Evolutionary conservation across 2,797 vertebrate genomes (phyloP).

Genomic region (Trachurus trachurus): DNA sequence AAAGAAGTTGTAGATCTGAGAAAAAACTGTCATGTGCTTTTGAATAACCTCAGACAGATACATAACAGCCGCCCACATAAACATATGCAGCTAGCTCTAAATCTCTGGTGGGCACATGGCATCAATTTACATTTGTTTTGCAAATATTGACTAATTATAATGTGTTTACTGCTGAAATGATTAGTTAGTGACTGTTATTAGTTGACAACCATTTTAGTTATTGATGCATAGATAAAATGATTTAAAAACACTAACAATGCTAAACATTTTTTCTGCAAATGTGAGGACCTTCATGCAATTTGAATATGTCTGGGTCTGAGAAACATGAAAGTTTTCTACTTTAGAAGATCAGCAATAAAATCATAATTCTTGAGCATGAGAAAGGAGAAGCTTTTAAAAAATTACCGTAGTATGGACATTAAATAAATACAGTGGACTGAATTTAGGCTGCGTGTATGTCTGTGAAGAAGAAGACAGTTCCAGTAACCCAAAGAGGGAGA

Average conservation of each 20-base stretch:
- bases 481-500: conserved; percentile 57
- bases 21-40: background rate
- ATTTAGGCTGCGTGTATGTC: background rate
- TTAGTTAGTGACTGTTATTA: background rate
- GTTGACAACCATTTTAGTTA: conserved; percentile 16
- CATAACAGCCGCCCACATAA: too few species aligned
- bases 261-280: background rate
- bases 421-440: background rate
- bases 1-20: conserved; percentile 13
- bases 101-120: conserved; percentile 3
- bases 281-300: too few species aligned
- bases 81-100: too few species aligned
- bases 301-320: too few species aligned
- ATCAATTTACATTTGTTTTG: conserved; percentile 38
- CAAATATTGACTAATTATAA: conserved; percentile 31
- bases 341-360: background rate
- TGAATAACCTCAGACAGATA: too few species aligned
- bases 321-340: background rate
- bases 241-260: background rate
- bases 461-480: conserved; percentile 27
- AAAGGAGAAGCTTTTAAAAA: background rate
- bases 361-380: background rate
- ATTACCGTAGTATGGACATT: background rate
- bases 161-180: conserved; percentile 18
- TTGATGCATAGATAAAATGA: background rate